Evolutionary conservation across 2,797 vertebrate species (phyloP).

Genomic region (Phataginus tetradactyla): DNA sequence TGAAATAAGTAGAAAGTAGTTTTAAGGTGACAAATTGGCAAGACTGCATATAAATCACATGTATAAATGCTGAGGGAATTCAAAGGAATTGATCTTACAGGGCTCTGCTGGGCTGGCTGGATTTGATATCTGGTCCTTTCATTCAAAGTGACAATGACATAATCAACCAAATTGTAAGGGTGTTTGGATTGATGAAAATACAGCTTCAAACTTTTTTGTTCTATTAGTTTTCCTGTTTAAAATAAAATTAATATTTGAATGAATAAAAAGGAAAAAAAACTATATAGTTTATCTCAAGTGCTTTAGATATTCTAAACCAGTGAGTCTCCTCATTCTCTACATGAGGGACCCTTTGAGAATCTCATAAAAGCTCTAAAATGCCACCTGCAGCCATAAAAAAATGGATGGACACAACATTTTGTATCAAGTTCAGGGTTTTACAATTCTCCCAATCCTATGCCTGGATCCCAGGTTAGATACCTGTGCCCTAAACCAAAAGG

Average conservation of each 20-base stretch:
- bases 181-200: slow-evolving; percentile 18
- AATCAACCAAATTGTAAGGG: slow-evolving; percentile 23
- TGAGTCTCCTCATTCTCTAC: not conserved
- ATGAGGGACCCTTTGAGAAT: not conserved
- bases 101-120: not conserved
- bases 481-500: slow-evolving; percentile 9
- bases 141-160: slow-evolving; percentile 19
- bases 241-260: not conserved
- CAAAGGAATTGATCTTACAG: not conserved
- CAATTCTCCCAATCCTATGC: not conserved
- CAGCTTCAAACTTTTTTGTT: not conserved
- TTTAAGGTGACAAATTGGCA: slow-evolving; percentile 2
- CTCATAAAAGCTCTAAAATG: not conserved
- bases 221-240: slow-evolving; percentile 38
- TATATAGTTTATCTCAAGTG: not conserved
- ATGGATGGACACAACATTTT: not conserved
- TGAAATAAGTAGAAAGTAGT: slow-evolving; percentile 9
- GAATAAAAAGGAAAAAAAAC: slow-evolving; percentile 11
- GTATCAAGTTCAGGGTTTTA: not conserved
- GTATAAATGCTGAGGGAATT: not conserved
- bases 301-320: not conserved
- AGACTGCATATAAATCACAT: not conserved
- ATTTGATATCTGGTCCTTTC: slow-evolving; percentile 27
- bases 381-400: not conserved
- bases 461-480: not conserved